A percentile compares a stretch with the other conserved stretches of the same genome.
Conservation (phyloP, 2,888 invertebrate species). For the Escarpia spicata region DNA sequence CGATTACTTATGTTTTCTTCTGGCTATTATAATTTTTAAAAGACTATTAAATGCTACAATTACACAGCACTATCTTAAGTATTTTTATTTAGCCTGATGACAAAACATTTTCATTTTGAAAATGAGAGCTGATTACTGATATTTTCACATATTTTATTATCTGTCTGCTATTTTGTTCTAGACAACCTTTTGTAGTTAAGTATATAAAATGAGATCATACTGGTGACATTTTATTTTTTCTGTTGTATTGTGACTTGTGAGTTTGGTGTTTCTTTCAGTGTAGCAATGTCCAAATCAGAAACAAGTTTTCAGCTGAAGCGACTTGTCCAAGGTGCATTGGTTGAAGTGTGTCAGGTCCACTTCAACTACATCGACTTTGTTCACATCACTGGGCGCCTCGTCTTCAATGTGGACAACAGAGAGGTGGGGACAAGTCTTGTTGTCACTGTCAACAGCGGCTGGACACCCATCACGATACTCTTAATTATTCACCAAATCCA, state of each 20-base stretch:
- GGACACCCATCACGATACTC: neutral
- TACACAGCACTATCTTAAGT: no score
- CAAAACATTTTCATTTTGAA: neutral
- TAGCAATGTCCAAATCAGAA: constrained; percentile 16
- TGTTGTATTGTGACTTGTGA: neutral
- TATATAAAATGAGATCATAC: no score
- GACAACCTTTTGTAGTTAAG: no score
- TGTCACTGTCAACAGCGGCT: neutral
- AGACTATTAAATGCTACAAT: no score
- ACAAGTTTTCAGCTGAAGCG: neutral
- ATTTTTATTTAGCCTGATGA: neutral
- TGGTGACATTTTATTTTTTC: no score
- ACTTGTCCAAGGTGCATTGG: neutral
- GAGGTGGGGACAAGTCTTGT: neutral
- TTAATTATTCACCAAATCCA: neutral
- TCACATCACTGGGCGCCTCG: neutral
- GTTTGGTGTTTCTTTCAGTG: neutral
- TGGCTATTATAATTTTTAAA: no score
- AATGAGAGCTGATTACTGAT: neutral
- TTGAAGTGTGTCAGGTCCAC: neutral
- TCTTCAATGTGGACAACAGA: constrained; percentile 11
- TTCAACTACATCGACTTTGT: constrained; percentile 7
- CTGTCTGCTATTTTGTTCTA: no score
- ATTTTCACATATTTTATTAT: neutral
- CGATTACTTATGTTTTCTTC: no score